A percentile compares a stretch with the other conserved stretches of the same genome.
phyloP scores from a whole-genome alignment of 2,888 invertebrate genomes.

The Ophraella communa region DNA sequence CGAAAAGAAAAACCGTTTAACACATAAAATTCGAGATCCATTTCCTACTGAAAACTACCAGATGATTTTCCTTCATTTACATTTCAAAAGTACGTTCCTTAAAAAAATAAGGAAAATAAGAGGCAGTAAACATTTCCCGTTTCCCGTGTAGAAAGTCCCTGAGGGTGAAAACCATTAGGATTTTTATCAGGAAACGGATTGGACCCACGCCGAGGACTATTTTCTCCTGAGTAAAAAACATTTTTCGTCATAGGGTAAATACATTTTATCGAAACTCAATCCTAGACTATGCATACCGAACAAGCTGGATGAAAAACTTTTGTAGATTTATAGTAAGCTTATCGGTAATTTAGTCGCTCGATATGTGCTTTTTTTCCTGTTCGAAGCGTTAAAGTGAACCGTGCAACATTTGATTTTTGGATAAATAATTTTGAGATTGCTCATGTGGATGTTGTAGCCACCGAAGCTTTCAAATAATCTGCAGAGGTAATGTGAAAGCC shows the following conservation, averaged over 20 bases:
- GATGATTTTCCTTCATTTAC: too few relatives aligned
- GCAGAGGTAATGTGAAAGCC: too few relatives aligned
- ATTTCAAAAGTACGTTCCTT: too few relatives aligned
- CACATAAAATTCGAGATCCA: too few relatives aligned
- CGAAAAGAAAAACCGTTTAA: too few relatives aligned
- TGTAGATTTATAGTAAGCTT: not conserved
- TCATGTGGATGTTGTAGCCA: too few relatives aligned
- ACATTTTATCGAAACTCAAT: conserved; percentile 20
- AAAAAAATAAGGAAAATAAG: not conserved
- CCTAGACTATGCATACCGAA: conserved; percentile 20
- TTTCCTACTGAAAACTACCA: too few relatives aligned
- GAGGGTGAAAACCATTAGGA: not conserved
- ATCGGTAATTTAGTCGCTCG: not conserved
- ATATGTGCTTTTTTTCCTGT: too few relatives aligned
- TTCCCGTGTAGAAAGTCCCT: not conserved
- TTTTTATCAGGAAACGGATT: not conserved
- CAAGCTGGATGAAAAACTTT: not conserved
- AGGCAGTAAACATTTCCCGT: not conserved
- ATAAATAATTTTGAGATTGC: too few relatives aligned
- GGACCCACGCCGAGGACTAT: not conserved
- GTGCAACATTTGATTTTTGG: too few relatives aligned
- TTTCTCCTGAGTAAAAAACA: conserved; percentile 1
- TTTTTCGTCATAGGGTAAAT: conserved; percentile 20
- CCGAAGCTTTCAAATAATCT: too few relatives aligned
- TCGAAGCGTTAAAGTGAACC: too few relatives aligned